phyloP scores from a whole-genome alignment of 2,888 invertebrate genomes.

The Acleris holmiana region DNA sequence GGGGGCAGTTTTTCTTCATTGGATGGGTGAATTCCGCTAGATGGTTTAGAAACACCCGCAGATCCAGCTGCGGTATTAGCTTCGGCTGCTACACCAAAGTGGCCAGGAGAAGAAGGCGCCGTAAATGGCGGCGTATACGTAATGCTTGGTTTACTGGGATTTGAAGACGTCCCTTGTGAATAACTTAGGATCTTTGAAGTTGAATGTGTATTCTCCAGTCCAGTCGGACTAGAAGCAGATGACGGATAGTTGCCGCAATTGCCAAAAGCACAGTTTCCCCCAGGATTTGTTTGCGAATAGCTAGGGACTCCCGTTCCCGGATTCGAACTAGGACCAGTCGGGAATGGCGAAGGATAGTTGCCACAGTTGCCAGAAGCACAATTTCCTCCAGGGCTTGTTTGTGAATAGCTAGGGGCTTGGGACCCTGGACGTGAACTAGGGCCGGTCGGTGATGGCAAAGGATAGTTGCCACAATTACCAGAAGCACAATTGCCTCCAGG shows the following conservation, averaged over 20 bases:
- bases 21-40: constrained; percentile 38
- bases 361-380: too few relatives aligned
- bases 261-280: constrained; percentile 27
- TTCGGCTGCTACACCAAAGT: constrained; percentile 20
- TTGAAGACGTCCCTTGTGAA: constrained; percentile 1
- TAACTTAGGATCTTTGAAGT: constrained; percentile 7
- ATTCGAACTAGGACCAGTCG: too few relatives aligned
- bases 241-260: constrained; percentile 33
- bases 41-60: constrained; percentile 33
- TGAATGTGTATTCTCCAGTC: not conserved
- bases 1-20: constrained; percentile 44
- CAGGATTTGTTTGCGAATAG: not conserved
- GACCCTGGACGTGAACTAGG: too few relatives aligned
- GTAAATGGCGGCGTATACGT: constrained; percentile 29
- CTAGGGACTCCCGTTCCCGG: not conserved
- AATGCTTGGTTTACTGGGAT: constrained; percentile 22
- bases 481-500: too few relatives aligned
- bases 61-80: constrained; percentile 23
- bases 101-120: constrained; percentile 20
- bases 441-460: too few relatives aligned
- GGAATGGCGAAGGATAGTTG: too few relatives aligned
- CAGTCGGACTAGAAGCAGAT: constrained; percentile 11
- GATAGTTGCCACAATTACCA: too few relatives aligned
- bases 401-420: too few relatives aligned
- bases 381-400: too few relatives aligned